Evolutionary conservation across 2,113 vertebrate genomes (phyloP).

Genomic region (Macquaria australasica): DNA sequence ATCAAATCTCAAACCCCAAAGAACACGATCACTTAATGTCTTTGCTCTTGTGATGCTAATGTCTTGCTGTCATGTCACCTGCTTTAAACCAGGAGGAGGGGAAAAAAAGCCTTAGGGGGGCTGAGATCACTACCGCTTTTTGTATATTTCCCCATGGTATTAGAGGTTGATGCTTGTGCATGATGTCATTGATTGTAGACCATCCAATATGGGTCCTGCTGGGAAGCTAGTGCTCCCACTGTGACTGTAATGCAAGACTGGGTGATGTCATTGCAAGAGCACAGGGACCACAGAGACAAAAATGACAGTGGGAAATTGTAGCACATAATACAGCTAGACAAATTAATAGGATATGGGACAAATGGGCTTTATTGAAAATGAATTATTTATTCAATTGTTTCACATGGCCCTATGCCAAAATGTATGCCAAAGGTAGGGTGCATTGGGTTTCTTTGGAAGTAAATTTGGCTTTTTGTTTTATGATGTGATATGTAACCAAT

Average conservation of each 20-base stretch:
- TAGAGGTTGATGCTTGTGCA: constrained; percentile 48
- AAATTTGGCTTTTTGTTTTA: neutral
- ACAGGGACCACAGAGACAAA: constrained; percentile 17
- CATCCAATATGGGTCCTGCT: constrained; percentile 70
- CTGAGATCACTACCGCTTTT: constrained; percentile 59
- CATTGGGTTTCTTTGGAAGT: neutral
- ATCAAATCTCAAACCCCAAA: constrained; percentile 13
- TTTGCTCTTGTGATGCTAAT: constrained; percentile 39
- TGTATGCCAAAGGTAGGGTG: neutral
- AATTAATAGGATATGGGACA: constrained; percentile 4
- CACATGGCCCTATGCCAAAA: neutral
- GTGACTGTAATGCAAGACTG: constrained; percentile 75
- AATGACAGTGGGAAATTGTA: constrained; percentile 4
- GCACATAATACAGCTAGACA: neutral
- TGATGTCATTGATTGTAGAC: constrained; percentile 74
- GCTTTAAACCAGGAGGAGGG: constrained; percentile 13
- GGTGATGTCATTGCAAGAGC: constrained; percentile 70
- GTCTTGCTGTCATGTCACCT: constrained; percentile 46
- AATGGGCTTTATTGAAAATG: constrained; percentile 5
- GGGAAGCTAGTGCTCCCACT: constrained; percentile 68
- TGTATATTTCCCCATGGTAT: constrained; percentile 43
- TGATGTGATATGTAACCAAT: neutral
- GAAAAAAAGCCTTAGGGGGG: neutral
- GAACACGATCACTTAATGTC: constrained; percentile 27
- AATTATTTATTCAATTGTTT: constrained; percentile 18